These are phyloP conservation scores for Cygnus buccinator DNA, from an alignment of 2,113 vertebrate genomes.

Conservation along the genomic window DNA sequence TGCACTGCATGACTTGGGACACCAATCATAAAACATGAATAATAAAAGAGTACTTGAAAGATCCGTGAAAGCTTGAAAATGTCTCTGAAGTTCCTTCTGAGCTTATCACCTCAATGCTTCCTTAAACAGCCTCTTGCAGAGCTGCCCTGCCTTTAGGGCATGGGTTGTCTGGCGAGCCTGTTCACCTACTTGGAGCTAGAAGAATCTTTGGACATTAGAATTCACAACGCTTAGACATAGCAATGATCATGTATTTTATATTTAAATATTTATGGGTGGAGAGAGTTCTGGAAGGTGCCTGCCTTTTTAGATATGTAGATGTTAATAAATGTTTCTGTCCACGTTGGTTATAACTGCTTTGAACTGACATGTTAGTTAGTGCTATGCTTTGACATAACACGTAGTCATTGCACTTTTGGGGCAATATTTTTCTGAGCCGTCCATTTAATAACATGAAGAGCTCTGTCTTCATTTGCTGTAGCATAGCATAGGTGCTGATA, in stretches of 20 bases:
- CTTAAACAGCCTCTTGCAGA: neutral
- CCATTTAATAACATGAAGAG: neutral
- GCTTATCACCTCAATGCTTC: neutral
- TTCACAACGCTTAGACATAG: neutral
- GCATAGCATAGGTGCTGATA: neutral
- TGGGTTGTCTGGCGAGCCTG: neutral
- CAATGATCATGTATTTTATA: neutral
- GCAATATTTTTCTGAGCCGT: neutral
- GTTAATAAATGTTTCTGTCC: neutral
- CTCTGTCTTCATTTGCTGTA: neutral
- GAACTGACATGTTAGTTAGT: neutral
- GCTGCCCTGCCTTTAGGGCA: neutral
- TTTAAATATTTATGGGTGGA: neutral
- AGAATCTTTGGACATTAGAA: neutral
- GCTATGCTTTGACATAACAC: neutral
- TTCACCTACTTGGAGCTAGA: neutral
- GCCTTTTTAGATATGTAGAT: neutral
- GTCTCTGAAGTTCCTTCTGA: neutral
- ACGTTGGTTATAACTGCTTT: neutral
- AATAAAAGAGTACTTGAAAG: neutral
- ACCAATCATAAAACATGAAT: neutral
- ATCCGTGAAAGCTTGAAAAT: neutral
- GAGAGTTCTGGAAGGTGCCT: neutral
- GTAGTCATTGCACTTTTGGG: neutral
- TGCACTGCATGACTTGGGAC: neutral